Conservation (phyloP, 2,113 vertebrate species). For the Lophochroa leadbeateri region DNA sequence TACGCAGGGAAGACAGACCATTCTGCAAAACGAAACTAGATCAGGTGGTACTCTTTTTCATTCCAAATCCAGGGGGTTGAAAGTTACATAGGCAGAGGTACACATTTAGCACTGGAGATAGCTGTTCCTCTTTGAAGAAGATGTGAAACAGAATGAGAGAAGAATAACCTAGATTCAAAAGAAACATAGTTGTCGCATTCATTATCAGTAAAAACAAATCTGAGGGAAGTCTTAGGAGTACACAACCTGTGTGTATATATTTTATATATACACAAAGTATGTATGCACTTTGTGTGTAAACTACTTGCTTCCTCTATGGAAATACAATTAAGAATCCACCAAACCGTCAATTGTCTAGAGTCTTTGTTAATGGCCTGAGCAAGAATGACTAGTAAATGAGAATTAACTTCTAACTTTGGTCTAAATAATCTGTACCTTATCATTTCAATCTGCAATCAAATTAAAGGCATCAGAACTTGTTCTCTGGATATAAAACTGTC, state of each 20-base stretch:
- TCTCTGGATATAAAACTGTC: not conserved
- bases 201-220: not conserved
- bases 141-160: not conserved
- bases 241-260: not conserved
- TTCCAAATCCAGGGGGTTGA: not conserved
- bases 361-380: not conserved
- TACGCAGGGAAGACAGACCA: not conserved
- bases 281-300: not conserved
- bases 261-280: not conserved
- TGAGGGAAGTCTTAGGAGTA: not conserved
- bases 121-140: not conserved
- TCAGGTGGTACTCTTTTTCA: not conserved
- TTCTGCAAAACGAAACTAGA: not conserved
- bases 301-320: not conserved
- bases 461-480: not conserved
- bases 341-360: not conserved
- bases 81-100: not conserved
- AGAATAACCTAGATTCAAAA: not conserved
- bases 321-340: not conserved
- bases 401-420: not conserved
- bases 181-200: not conserved
- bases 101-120: not conserved
- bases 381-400: not conserved
- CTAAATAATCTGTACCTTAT: not conserved
- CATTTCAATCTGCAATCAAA: constrained; percentile 4